Conservation (phyloP, 2,888 invertebrate species). For the Baronia brevicornis region DNA sequence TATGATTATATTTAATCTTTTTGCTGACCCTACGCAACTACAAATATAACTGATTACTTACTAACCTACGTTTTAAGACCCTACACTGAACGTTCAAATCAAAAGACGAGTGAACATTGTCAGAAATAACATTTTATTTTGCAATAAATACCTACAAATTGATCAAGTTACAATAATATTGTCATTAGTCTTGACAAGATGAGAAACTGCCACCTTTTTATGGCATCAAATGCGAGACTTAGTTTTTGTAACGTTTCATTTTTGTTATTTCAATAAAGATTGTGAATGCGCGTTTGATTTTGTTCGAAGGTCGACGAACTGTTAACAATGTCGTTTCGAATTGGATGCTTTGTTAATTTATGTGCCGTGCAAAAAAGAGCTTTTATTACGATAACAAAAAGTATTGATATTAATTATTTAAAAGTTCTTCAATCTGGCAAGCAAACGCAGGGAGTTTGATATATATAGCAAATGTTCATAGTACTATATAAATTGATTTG, state of each 20-base stretch:
- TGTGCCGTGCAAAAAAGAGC: neutral
- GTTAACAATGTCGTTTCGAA: slow-evolving; percentile 27
- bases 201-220: slow-evolving; percentile 27
- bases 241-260: slow-evolving; percentile 19
- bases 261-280: slow-evolving; percentile 17
- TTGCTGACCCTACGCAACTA: slow-evolving; percentile 14
- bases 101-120: slow-evolving; percentile 40
- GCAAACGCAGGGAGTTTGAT: no score
- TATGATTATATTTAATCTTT: no score
- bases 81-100: slow-evolving; percentile 28
- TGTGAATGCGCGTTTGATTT: slow-evolving; percentile 23
- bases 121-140: slow-evolving; percentile 43
- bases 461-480: no score
- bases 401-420: no score
- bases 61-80: slow-evolving; percentile 31
- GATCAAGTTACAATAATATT: slow-evolving; percentile 51
- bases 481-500: no score
- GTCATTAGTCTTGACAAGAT: slow-evolving; percentile 42
- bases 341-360: neutral
- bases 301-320: slow-evolving; percentile 30
- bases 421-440: no score
- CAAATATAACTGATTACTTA: slow-evolving; percentile 31
- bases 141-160: slow-evolving; percentile 31
- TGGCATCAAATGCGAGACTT: slow-evolving; percentile 17
- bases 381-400: no score